A percentile compares a stretch with the other conserved stretches of the same genome.
Evolutionary conservation across 2,113 vertebrate genomes (phyloP).

Genomic region (Pampusana beccarii): DNA sequence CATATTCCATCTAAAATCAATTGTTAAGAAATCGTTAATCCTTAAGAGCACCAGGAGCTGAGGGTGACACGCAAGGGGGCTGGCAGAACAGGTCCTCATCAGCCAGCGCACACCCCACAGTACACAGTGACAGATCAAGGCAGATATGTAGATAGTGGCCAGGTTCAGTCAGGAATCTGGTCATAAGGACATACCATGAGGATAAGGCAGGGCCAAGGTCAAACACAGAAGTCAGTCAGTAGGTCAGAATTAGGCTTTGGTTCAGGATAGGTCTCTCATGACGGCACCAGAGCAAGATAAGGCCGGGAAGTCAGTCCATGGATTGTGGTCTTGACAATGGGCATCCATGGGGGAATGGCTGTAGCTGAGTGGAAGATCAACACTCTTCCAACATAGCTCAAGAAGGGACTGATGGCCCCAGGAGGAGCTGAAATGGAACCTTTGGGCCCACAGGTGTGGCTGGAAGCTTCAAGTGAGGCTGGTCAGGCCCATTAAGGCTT

Average conservation of each 20-base stretch:
- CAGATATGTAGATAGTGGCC: not conserved
- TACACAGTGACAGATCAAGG: fast-evolving
- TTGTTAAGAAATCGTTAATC: not conserved
- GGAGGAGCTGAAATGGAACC: not conserved
- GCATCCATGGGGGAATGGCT: not conserved
- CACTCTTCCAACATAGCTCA: not conserved
- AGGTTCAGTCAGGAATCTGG: not conserved
- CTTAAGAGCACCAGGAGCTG: not conserved
- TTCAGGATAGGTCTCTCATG: not conserved
- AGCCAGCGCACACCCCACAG: not conserved
- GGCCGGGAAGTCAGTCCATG: not conserved
- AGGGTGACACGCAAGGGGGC: not conserved
- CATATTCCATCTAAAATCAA: not conserved
- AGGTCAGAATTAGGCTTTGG: not conserved
- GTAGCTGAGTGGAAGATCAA: not conserved
- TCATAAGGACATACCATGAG: not conserved
- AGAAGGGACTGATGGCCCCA: no score
- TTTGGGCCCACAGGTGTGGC: not conserved
- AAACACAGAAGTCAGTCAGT: not conserved
- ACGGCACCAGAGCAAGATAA: not conserved
- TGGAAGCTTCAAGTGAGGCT: not conserved
- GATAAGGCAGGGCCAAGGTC: not conserved
- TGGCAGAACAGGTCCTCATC: fast-evolving
- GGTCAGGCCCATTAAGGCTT: not conserved
- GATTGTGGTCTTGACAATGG: not conserved